Percentiles rank a stretch among this genome's conserved stretches.
Evolutionary conservation across 2,888 invertebrate genomes (phyloP).

Genomic region (Conomelus anceps): DNA sequence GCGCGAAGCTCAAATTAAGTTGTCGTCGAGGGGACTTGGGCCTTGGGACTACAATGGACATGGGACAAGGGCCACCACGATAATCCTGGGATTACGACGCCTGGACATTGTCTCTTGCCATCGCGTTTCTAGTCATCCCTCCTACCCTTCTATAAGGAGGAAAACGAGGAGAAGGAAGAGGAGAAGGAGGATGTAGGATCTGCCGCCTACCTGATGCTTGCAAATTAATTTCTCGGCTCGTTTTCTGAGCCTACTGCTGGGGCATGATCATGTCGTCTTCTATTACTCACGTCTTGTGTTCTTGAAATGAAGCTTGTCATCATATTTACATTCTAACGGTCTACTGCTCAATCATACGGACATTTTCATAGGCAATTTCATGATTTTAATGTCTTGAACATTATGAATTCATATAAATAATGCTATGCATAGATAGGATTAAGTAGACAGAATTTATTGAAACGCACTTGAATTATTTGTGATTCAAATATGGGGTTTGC

Average conservation of each 20-base stretch:
- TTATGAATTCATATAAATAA: too few relatives aligned
- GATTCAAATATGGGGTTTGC: too few relatives aligned
- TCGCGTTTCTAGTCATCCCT: neutral
- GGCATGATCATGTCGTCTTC: neutral
- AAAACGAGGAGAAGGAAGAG: neutral
- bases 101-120: neutral
- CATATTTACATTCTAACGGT: neutral
- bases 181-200: neutral
- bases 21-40: neutral
- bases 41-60: neutral
- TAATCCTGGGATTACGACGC: conserved; percentile 1
- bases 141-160: conserved; percentile 17
- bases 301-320: neutral
- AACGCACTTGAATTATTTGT: too few relatives aligned
- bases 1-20: neutral
- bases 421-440: too few relatives aligned
- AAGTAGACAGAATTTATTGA: too few relatives aligned
- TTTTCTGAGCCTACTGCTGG: neutral
- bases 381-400: too few relatives aligned
- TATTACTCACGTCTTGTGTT: neutral
- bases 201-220: neutral
- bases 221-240: neutral
- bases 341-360: neutral
- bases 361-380: neutral
- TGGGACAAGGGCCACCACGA: neutral